Evolutionary conservation across 2,113 vertebrate genomes (phyloP), one percentile per base, ranked within the genome.

Genomic region (Mormyrus iriodes): DNA sequence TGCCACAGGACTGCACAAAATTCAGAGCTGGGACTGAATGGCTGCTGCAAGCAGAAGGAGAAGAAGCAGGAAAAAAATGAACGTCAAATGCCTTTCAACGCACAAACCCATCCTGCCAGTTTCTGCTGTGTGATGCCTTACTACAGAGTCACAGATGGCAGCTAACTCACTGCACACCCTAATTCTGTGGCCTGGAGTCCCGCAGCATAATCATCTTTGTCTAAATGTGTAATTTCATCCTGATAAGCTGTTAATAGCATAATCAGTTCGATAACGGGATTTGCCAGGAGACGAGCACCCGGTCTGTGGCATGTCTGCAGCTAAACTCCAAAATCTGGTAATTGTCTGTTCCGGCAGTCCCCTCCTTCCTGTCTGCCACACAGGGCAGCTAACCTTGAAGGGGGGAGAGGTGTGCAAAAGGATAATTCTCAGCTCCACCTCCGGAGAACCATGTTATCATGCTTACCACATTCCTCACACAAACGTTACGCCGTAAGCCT

Each of bases 261-360:
- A 87, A 91, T 89, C 61, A 90, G 82, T 88, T 49, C 83, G 85
- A 87, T 90, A 91, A 89, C 65, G 73, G 85, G 88, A 90, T 88
- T 90, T 88, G 73, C 39, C 35, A 19, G 31, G 85, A 88, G 82
- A 91, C 69, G 21, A 83, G 39, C 55, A 42, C 39, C 24, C 85
- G 88, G 42, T 88, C 88, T 91, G 83, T 69, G 44, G 52, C 85
- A 86, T 24, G 27, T 91, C 87, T 90, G 3, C 24, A 53, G 87
- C 35, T 88, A 42, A 90, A 90, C 91, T 91, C 44, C 55, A 82
- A 90, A 85, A 92, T 93, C 91, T 52, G 88, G 8, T 58, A 58
- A 73, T 79, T 65, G 48, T 87, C 88, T 85, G 61, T 90, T 88
- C 46, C 49, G 69, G 49, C 52, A 83, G 35, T 46, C 6, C 55